Evolutionary conservation across 2,888 invertebrate genomes (phyloP), one percentile per base, ranked within the genome.

Genomic region (Drosophila histrio): DNA sequence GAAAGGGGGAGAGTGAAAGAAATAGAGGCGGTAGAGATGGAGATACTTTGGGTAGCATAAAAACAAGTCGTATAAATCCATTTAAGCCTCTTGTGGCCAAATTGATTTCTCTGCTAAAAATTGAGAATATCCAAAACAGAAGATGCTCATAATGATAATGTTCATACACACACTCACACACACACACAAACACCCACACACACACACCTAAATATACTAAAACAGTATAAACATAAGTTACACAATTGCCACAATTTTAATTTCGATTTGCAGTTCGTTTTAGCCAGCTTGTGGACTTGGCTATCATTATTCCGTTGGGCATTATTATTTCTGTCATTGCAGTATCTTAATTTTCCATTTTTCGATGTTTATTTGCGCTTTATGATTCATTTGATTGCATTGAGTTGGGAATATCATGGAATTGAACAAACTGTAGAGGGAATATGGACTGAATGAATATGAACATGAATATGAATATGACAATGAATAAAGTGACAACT

Each of bases 31-130:
- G n/a, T n/a, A 19, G 4, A 26, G 6, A 17, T 4, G 7, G 54
- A 24, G 6, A 4, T 17, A 26, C 38, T 13, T 13, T 30, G 32
- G 24, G 11, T 34, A 9, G 36, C 30, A n/a, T 7, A 28, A 43
- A 19, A 28, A 19, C 26, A 49, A 46, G 13, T 26, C 44, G 21
- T 15, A 41, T 28, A 58, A 73, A 57, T 61, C 61, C 39, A 50
- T 56, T 61, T 65, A 56, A 76, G 41, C 46, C 41, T 32, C 70
- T 56, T 50, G 69, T 17, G 32, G 38, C 46, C 32, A 54, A 68
- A 68, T 74, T 58, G 69, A 68, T 62, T 61, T 72, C 22, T 15
- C 11, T 36, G 49, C 47, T 44, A 8, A 59, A 65, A 36, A 56
- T 47, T 30, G 11, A 8, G 21, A 24, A 41, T 19, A 30, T n/a